phyloP scores from a whole-genome alignment of 2,113 vertebrate species.

The Xiphophorus couchianus region DNA sequence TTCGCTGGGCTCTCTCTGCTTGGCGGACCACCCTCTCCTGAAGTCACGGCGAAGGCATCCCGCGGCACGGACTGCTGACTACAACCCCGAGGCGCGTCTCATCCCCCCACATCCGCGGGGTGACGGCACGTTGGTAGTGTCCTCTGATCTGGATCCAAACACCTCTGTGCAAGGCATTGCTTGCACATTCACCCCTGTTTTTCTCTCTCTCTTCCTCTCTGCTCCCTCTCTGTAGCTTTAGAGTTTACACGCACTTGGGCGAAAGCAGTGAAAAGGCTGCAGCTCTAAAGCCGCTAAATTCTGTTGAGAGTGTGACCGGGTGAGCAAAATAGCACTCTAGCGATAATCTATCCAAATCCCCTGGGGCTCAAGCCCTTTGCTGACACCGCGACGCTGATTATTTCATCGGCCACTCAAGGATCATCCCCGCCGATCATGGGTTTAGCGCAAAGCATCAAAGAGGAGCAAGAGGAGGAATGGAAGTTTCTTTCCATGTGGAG shows the following conservation, averaged over 20 bases:
- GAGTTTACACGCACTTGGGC: slow-evolving; percentile 14
- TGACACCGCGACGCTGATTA: slow-evolving; percentile 69
- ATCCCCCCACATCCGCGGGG: slow-evolving; percentile 20
- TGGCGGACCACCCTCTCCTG: slow-evolving; percentile 15
- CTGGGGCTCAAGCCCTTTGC: slow-evolving; percentile 54
- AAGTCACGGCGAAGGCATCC: slow-evolving; percentile 44
- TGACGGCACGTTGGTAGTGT: slow-evolving; percentile 29
- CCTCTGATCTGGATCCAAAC: slow-evolving; percentile 48
- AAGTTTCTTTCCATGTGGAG: slow-evolving; percentile 25
- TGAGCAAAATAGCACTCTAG: slow-evolving; percentile 73
- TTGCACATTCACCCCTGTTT: slow-evolving; percentile 21
- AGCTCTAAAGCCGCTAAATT: slow-evolving; percentile 54
- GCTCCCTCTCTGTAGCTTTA: neutral
- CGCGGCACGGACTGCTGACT: slow-evolving; percentile 22
- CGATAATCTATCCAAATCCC: slow-evolving; percentile 80
- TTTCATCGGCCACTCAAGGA: slow-evolving; percentile 65
- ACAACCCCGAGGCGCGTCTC: slow-evolving; percentile 43
- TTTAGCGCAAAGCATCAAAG: slow-evolving; percentile 43
- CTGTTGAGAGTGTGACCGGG: slow-evolving; percentile 39
- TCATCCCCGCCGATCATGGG: slow-evolving; percentile 56
- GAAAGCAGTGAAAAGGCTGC: slow-evolving; percentile 50
- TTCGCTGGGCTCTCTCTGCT: slow-evolving; percentile 1
- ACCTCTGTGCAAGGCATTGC: slow-evolving; percentile 52
- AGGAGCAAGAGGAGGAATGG: slow-evolving; percentile 13
- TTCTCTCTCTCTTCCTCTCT: neutral